phyloP scores from a whole-genome alignment of 2,113 vertebrate genomes.

The Trogon surrucura region DNA sequence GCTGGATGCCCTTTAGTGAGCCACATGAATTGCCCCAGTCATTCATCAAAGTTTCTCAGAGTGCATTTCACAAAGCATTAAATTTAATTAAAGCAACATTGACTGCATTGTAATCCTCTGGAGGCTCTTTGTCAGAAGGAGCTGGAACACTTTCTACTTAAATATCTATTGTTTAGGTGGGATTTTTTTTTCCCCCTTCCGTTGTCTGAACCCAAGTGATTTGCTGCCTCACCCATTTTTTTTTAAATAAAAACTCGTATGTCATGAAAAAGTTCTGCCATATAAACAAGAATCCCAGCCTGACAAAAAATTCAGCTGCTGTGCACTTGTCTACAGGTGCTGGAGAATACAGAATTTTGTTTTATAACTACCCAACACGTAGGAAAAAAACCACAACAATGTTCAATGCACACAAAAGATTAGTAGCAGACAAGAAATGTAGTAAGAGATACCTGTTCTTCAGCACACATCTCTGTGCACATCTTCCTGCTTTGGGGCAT shows the following conservation, averaged over 20 bases:
- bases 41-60: conserved; percentile 88
- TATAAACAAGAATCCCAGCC: neutral
- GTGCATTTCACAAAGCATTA: conserved; percentile 87
- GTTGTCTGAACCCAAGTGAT: conserved; percentile 53
- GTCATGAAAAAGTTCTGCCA: neutral
- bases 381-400: neutral
- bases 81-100: conserved; percentile 95
- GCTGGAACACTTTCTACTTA: conserved; percentile 79
- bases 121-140: conserved; percentile 83
- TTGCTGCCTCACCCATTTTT: neutral
- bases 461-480: neutral
- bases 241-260: conserved; percentile 3
- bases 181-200: neutral
- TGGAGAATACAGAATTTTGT: neutral
- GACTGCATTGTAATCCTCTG: conserved; percentile 85
- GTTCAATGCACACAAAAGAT: neutral
- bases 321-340: neutral
- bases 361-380: neutral
- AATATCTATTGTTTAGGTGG: conserved; percentile 78
- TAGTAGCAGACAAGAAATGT: neutral
- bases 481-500: neutral
- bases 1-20: conserved; percentile 84
- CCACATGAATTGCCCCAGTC: conserved; percentile 86
- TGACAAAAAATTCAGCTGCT: neutral
- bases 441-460: neutral